Evolutionary conservation across 2,113 vertebrate species (phyloP), one percentile per base, ranked within the genome.

Genomic region (Megaceryle torquata): DNA sequence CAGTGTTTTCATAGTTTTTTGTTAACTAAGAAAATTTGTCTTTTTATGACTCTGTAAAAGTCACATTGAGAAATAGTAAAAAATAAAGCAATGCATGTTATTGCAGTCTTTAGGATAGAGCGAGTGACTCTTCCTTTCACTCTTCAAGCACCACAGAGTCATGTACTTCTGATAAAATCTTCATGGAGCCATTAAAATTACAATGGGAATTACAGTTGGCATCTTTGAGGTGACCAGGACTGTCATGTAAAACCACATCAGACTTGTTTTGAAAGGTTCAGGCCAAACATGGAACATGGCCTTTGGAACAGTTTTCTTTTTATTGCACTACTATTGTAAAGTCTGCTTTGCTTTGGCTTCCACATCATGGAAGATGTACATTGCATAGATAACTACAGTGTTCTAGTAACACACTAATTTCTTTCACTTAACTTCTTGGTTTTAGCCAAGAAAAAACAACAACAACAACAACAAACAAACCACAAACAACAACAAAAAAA

Each of bases 41-140:
- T 95, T 96, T 96, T 96, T 95, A 93, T 97, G 91, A 90, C 53
- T 79, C 82, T 63, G 77, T 86, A 97, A 97, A 97, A 97, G 70
- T 53, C 64, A 95, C 79, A 86, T 61, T 97, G 89, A 95, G 93
- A 97, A 94, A 96, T 17, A 96, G 87, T n/a, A 35, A 95, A 92
- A 97, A 96, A 95, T 82, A 96, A 96, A 97, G 86, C 20, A 97
- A 97, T 77, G 80, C 50, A 82, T 97, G 78, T 96, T 96, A 65
- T 70, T 93, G 94, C 89, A 95, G 95, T 72, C 71, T 87, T 80
- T 79, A 94, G 91, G 93, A 96, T 1, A 41, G 91, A 97, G 77
- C 5, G 26, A 96, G 57, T 35, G 71, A 64, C 65, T 85, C 72
- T 71, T 95, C 84, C 56, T 16, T 63, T 96, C 70, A 78, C 60